Evolutionary conservation across 2,888 invertebrate genomes (phyloP).

Genomic region (Elmis aenea): DNA sequence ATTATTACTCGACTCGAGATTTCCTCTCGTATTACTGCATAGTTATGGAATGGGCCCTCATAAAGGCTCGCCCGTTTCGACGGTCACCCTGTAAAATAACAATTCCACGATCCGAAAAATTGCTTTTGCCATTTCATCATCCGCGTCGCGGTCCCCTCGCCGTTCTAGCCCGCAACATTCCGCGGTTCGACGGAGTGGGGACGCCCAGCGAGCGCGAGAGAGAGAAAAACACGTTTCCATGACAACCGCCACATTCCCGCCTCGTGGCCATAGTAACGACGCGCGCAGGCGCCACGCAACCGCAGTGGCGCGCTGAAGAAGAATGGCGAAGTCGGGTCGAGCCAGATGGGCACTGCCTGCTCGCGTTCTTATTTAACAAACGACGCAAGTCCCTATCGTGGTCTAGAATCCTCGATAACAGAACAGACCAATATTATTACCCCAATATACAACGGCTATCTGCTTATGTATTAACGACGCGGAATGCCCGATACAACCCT

Average conservation of each 20-base stretch:
- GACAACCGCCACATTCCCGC: conserved; percentile 49
- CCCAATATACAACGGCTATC: too few species aligned
- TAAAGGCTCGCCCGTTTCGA: conserved; percentile 16
- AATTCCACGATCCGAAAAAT: conserved; percentile 34
- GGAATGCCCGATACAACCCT: too few species aligned
- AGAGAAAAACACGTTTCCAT: conserved; percentile 38
- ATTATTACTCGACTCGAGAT: too few species aligned
- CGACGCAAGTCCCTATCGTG: too few species aligned
- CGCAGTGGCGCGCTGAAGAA: conserved; percentile 11
- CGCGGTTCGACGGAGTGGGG: conserved; percentile 19
- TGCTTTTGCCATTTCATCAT: conserved; percentile 32
- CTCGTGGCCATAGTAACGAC: conserved; percentile 46
- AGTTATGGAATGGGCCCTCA: too few species aligned
- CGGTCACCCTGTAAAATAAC: conserved; percentile 29
- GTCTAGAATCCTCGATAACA: too few species aligned
- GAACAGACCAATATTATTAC: too few species aligned
- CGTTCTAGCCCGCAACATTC: conserved; percentile 26
- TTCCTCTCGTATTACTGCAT: too few species aligned
- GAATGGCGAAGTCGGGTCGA: conserved; percentile 15
- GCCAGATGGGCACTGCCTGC: too few species aligned
- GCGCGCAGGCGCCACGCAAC: conserved; percentile 33
- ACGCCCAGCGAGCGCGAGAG: conserved; percentile 13
- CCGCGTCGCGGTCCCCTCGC: conserved; percentile 20
- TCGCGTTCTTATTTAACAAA: too few species aligned
- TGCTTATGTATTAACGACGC: too few species aligned